Evolutionary conservation across 92 coral and sea anemone species (phyloP).

Genomic region (Isaurus tuberculatus): DNA sequence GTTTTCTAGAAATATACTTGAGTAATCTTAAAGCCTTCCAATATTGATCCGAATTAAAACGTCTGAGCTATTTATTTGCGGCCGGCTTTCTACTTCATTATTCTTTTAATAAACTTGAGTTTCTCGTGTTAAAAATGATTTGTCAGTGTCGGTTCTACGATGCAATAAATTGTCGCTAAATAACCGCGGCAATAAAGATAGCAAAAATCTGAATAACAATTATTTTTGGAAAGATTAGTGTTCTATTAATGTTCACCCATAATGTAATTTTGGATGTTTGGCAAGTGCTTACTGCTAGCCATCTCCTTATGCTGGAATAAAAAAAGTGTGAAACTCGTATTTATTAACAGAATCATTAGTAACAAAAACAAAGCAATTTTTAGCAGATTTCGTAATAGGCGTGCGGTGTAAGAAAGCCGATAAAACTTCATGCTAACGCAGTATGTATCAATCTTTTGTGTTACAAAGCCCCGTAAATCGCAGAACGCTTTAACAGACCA

Average conservation of each 20-base stretch:
- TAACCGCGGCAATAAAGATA: constrained; percentile 62
- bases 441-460: constrained; percentile 17
- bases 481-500: constrained; percentile 13
- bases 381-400: constrained; percentile 61
- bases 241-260: constrained; percentile 26
- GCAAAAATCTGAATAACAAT: constrained; percentile 38
- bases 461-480: constrained; percentile 7
- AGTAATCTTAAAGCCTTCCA: constrained; percentile 14
- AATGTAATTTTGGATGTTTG: constrained; percentile 32
- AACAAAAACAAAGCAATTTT: constrained; percentile 57
- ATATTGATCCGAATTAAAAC: constrained; percentile 34
- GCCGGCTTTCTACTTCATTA: constrained; percentile 56
- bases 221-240: constrained; percentile 56
- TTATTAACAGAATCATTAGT: constrained; percentile 64
- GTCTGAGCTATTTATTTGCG: constrained; percentile 46
- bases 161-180: constrained; percentile 85
- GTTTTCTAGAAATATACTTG: background rate
- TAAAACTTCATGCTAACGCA: constrained; percentile 32
- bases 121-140: constrained; percentile 78
- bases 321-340: constrained; percentile 16
- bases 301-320: constrained; percentile 12
- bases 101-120: constrained; percentile 81
- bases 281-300: constrained; percentile 17
- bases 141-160: constrained; percentile 78
- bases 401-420: constrained; percentile 69